Percentiles rank a stretch among this genome's conserved stretches.
Conservation (phyloP, 2,797 vertebrate genomes). For the Vespertilio murinus region DNA sequence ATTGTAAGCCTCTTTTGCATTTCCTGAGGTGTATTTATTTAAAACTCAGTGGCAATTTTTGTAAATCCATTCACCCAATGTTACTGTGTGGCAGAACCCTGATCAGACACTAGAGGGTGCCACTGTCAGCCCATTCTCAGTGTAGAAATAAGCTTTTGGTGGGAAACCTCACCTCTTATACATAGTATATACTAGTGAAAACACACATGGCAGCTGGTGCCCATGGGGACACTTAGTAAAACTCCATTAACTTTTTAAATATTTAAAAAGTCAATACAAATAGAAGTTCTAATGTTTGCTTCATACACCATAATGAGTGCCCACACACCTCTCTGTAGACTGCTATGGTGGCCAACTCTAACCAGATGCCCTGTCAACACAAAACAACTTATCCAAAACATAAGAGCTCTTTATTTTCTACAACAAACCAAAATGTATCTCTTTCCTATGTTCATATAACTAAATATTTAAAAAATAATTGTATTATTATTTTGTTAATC, state of each 20-base stretch:
- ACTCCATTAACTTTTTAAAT: neutral
- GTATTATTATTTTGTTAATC: no score
- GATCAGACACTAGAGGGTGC: neutral
- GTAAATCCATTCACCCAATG: neutral
- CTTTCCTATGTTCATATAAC: neutral
- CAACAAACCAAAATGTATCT: neutral
- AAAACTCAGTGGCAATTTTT: neutral
- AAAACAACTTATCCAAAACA: neutral
- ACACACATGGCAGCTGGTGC: neutral
- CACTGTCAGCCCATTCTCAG: neutral
- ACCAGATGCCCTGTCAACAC: neutral
- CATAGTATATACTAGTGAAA: neutral
- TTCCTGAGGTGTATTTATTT: neutral
- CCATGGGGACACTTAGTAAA: neutral
- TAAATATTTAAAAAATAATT: neutral
- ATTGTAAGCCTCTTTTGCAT: neutral
- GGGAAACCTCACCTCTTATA: neutral
- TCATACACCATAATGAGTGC: neutral
- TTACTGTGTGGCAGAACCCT: neutral
- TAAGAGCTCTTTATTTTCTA: neutral
- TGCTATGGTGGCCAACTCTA: neutral
- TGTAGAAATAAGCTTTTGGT: neutral
- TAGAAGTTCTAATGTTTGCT: neutral
- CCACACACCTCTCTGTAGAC: neutral
- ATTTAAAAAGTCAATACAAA: neutral